Base-by-base conservation (phyloP, 2,888 invertebrate genomes). In the Boloria euphrosyne region DNA sequence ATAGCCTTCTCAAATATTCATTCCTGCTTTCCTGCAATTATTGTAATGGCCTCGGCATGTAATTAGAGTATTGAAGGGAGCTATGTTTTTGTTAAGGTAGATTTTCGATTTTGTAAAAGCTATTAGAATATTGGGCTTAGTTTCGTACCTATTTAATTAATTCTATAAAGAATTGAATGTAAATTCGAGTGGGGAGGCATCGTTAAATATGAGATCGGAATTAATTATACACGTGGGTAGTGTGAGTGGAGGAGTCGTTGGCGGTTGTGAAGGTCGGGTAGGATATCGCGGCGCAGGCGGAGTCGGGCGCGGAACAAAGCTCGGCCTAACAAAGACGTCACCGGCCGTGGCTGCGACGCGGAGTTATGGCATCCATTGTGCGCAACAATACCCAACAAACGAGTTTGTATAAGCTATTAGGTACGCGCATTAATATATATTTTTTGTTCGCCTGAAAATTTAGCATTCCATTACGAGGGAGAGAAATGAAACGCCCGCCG, bases 321-420 rank as follows among this genome's bases (percentile, higher is more conserved):
- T 85, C 77, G 77, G 80, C 84, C 88, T 90, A 93, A 93, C 92
- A 92, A 92, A 92, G 93, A 93, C 92, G 89, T 92, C 93, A 92
- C 87, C 89, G 89, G 85, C 89, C 90, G 89, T 92, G 92, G 85
- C 83, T 81, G 84, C 89, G 93, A 92, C 92, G 86, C 87, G 88
- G 93, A 92, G 90, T 91, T 92, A 92, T 92, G 90, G 90, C 90
- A 83, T 82, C 92, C 91, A 92, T 93, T 93, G 93, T 93, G 86
- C 84, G 84, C 92, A 90, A 92, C 92, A 92, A 92, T 92, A 90
- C 90, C 90, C 90, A 90, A 92, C 92, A 91, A 92, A 92, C 92
- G 92, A 92, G 92, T 92, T 92, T 92, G 92, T 92, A 91, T 91
- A 92, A 92, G 91, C 92, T 92, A 92, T 92, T 92, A 91, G 92